phyloP scores from a whole-genome alignment of 2,113 vertebrate genomes.

The Chaetodon auriga region DNA sequence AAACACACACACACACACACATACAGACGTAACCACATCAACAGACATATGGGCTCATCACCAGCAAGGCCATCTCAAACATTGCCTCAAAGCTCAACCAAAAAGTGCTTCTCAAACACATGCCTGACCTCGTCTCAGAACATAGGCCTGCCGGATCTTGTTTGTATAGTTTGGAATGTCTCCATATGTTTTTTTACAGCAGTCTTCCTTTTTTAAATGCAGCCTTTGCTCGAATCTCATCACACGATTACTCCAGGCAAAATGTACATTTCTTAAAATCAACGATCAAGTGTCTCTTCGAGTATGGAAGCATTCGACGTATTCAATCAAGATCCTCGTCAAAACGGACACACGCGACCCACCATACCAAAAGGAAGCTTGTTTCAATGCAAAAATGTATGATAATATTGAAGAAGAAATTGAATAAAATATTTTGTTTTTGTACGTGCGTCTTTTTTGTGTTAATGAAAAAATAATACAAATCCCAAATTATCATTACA shows the following conservation, averaged over 20 bases:
- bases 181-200: conserved; percentile 56
- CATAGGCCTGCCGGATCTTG: conserved; percentile 66
- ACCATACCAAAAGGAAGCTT: conserved; percentile 80
- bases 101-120: conserved; percentile 85
- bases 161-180: conserved; percentile 75
- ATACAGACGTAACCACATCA: conserved; percentile 31
- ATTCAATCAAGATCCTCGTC: conserved; percentile 69
- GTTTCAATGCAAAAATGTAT: conserved; percentile 83
- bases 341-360: conserved; percentile 58
- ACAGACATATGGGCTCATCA: conserved; percentile 76
- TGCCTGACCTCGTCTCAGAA: conserved; percentile 79
- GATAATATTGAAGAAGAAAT: conserved; percentile 73
- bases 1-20: conserved; percentile 20
- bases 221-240: conserved; percentile 55
- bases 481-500: neutral
- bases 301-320: conserved; percentile 63
- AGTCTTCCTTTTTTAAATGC: conserved; percentile 79
- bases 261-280: conserved; percentile 46
- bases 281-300: conserved; percentile 56
- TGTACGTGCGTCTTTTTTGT: conserved; percentile 50
- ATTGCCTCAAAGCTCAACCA: conserved; percentile 85
- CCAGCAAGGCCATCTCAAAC: conserved; percentile 82
- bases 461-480: neutral
- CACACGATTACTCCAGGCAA: conserved; percentile 50
- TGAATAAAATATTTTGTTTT: conserved; percentile 84